A percentile compares a stretch with the other conserved stretches of the same genome.
Conservation (phyloP, 1,140 invertebrate species). For the Cyphomyrmex costatus region DNA sequence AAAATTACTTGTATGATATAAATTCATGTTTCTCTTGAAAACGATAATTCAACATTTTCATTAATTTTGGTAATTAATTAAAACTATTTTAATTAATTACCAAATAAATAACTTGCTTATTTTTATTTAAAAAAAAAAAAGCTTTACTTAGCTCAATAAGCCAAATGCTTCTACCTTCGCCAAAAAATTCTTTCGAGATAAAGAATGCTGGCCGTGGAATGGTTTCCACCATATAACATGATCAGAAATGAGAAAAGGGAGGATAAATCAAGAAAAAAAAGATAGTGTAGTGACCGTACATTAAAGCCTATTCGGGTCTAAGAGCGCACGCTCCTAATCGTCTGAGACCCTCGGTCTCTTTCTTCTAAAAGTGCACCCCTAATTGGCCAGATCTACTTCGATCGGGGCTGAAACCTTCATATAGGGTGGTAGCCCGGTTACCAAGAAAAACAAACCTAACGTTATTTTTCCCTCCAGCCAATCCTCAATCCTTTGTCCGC, state of each 20-base stretch:
- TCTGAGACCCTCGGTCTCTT: slow-evolving; percentile 24
- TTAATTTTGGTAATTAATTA: neutral
- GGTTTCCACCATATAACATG: slow-evolving; percentile 19
- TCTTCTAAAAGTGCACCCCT: slow-evolving; percentile 41
- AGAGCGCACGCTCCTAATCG: slow-evolving; percentile 39
- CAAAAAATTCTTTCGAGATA: slow-evolving; percentile 62
- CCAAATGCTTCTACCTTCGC: neutral
- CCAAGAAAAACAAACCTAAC: slow-evolving; percentile 71
- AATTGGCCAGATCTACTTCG: slow-evolving; percentile 32
- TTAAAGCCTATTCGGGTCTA: slow-evolving; percentile 54
- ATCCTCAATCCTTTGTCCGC: slow-evolving; percentile 44
- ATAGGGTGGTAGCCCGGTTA: slow-evolving; percentile 9
- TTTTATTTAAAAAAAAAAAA: neutral
- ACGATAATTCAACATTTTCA: neutral
- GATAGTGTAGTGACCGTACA: slow-evolving; percentile 50
- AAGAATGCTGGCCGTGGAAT: slow-evolving; percentile 15
- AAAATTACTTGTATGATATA: neutral
- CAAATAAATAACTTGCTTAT: slow-evolving; percentile 17
- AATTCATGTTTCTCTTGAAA: neutral
- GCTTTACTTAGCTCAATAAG: neutral
- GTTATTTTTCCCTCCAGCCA: slow-evolving; percentile 57
- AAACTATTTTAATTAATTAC: neutral
- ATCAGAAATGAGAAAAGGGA: slow-evolving; percentile 26
- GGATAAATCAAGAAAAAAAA: slow-evolving; percentile 25
- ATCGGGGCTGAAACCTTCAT: neutral